Conservation (phyloP, 2,797 vertebrate species). For the Myoxocephalus aenaeus region DNA sequence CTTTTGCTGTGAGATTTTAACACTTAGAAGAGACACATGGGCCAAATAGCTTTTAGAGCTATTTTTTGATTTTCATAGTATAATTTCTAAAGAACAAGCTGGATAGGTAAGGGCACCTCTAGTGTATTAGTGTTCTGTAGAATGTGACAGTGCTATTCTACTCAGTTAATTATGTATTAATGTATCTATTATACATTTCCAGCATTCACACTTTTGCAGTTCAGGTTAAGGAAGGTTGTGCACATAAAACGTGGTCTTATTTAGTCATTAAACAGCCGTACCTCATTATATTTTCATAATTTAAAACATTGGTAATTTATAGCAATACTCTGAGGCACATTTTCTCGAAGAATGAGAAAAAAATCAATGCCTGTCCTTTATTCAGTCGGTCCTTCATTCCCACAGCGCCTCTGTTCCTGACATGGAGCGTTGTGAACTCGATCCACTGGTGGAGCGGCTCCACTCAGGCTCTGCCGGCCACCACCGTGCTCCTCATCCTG, state of each 20-base stretch:
- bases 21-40: not conserved
- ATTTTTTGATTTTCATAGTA: not conserved
- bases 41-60: not conserved
- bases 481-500: slow-evolving; percentile 92
- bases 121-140: not conserved
- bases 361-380: not conserved
- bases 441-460: slow-evolving; percentile 95
- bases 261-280: not conserved
- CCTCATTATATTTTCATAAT: not conserved
- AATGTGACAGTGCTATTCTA: not conserved
- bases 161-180: not conserved
- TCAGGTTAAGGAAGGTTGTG: not conserved
- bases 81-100: not conserved
- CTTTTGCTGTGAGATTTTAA: not conserved
- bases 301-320: not conserved
- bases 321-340: not conserved
- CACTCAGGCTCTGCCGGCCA: slow-evolving; percentile 92
- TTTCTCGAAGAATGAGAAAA: not conserved
- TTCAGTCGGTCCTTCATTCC: not conserved
- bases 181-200: not conserved
- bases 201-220: not conserved
- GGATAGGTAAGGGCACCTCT: not conserved
- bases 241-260: not conserved
- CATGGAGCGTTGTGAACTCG: slow-evolving; percentile 94
- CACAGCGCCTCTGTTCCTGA: slow-evolving; percentile 93